phyloP scores from a whole-genome alignment of 2,797 vertebrate genomes.

The Gouania willdenowi region DNA sequence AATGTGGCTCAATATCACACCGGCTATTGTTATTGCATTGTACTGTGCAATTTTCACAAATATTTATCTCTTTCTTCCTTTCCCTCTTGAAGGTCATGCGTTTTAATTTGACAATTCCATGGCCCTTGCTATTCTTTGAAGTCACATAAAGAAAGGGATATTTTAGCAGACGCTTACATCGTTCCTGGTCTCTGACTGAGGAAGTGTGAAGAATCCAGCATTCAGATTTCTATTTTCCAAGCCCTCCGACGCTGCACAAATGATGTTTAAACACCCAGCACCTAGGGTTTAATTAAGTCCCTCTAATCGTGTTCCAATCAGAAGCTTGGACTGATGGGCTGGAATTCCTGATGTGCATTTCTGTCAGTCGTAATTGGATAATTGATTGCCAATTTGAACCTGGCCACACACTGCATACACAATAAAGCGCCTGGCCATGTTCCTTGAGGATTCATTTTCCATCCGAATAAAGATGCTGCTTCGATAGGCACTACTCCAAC shows the following conservation, averaged over 20 bases:
- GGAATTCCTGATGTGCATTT: slow-evolving; percentile 83
- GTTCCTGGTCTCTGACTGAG: slow-evolving; percentile 17
- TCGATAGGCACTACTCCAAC: slow-evolving; percentile 75
- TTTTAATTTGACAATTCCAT: slow-evolving; percentile 52
- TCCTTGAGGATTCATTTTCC: slow-evolving; percentile 81
- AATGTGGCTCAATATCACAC: slow-evolving; percentile 69
- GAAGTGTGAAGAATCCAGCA: slow-evolving; percentile 50
- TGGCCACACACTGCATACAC: slow-evolving; percentile 83
- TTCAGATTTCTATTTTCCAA: slow-evolving; percentile 72
- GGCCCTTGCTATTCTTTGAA: slow-evolving; percentile 27
- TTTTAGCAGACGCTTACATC: slow-evolving; percentile 22
- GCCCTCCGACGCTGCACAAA: slow-evolving; percentile 73
- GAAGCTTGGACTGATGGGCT: slow-evolving; percentile 79
- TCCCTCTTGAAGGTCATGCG: slow-evolving; percentile 62
- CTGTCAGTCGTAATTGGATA: slow-evolving; percentile 87
- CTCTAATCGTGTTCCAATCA: slow-evolving; percentile 84
- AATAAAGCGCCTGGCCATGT: slow-evolving; percentile 78
- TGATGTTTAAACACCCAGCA: slow-evolving; percentile 80
- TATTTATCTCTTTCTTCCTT: slow-evolving; percentile 65
- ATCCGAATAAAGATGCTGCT: slow-evolving; percentile 78
- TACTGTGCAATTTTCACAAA: slow-evolving; percentile 57
- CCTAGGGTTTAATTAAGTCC: slow-evolving; percentile 83
- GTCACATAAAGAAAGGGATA: slow-evolving; percentile 17
- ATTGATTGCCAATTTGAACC: slow-evolving; percentile 86
- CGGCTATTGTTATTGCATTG: slow-evolving; percentile 67